Evolutionary conservation across 2,888 invertebrate species (phyloP), one percentile per base, ranked within the genome.

Genomic region (Phania funesta): DNA sequence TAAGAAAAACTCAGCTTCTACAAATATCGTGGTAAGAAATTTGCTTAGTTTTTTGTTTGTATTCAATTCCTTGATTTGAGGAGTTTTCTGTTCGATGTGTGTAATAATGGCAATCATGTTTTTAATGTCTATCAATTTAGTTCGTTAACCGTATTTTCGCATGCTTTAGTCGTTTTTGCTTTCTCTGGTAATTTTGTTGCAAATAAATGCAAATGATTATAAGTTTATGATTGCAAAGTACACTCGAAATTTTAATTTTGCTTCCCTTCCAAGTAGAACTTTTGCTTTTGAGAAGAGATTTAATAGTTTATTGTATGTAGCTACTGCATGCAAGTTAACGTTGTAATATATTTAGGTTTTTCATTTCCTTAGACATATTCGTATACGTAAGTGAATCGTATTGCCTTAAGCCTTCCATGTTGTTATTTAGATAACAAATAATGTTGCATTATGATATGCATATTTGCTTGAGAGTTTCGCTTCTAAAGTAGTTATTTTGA

Each of bases 131-230:
- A 6, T 54, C 16, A n/a, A n/a, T 52, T 22, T 26, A 60, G 44
- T 46, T 44, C 26, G 52, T 32, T 50, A 73, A 62, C n/a, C 35
- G 38, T 26, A 70, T 41, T 38, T 29, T 9, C 24, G 20, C 41
- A 20, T 50, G 2, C 50, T 44, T 29, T 35, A 52, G 16, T 52
- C 54, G 20, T 29, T 20, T n/a, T 68, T 56, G 18, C 13, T 32
- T 4, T 22, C 41, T 29, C 11, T 52, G 16, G 0, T 35, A 56
- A 32, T 68, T 54, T 54, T 54, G 29, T 32, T 58, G 32, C 22
- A 35, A 24, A 65, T 50, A 22, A 44, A 46, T 48, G n/a, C 38
- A 24, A 26, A 48, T 38, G 38, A 20, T 24, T 38, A 26, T n/a
- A 20, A 50, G n/a, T 41, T 38, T 48, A n/a, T 60, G 48, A 60